Base-by-base conservation (phyloP, 2,113 vertebrate species). In the Ameiurus melas region DNA sequence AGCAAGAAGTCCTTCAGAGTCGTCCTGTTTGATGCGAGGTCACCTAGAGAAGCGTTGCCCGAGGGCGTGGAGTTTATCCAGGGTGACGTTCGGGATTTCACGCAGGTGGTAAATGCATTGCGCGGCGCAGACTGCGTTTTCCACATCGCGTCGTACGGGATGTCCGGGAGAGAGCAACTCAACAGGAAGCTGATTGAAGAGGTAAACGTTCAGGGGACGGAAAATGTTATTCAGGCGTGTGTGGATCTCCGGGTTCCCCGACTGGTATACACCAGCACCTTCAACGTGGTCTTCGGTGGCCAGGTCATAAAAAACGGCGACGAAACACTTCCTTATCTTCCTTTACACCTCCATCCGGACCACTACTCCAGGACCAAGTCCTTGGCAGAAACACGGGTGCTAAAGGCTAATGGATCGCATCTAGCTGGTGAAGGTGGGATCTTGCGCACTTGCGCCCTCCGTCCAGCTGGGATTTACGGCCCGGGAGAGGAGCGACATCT, bases 301-400 rank as follows among this genome's bases (percentile, higher is more conserved):
- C 97, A 99, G 87, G 93, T 95, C 19, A 98, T 99, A 90, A 93
- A 95, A 92, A 97, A 98, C 0, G 98, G 98, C 1, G 94, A 99
- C 0, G 97, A 99, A 87, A 97, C 96, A 81, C 96, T 98, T 66
- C 97, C 97, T 64, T 99, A 99, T 4, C 93, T 99, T 0, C 97
- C 98, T 25, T 96, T 98, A 57, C 96, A 98, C 87, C 97, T 97
- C 82, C 96, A 99, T 80, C 96, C 97, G 0, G 98, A 99, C 90
- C 97, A 99, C 94, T 99, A 99, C 92, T 98, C 97, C 85, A 95
- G 96, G 53, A 99, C 97, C 27, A 99, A 99, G 91, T 96, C 97
- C 0, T 20, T 98, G 1, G 98, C 98, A 0, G 98, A 99, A 92
- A 97, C 96, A 94, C 96, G 94, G 17, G 97, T 99, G 90, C 92